Percentiles rank a stretch among this genome's conserved stretches.
These are phyloP conservation scores for Sycophila texana DNA, from an alignment of 2,888 invertebrate species.

Conservation along the genomic window DNA sequence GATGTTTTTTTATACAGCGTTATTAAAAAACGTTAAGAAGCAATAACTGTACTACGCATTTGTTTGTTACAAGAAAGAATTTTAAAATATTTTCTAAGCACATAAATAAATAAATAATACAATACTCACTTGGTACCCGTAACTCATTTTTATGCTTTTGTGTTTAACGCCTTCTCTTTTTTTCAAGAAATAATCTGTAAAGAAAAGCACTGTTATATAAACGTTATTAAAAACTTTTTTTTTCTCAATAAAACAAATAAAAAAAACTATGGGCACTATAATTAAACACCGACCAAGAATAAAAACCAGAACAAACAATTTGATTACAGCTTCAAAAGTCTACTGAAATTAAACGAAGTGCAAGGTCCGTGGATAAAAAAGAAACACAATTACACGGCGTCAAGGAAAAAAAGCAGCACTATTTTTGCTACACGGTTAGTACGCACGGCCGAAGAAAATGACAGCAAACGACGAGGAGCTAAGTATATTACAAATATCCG, in stretches of 20 bases:
- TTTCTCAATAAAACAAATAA: too few species aligned
- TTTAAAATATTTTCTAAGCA: constrained; percentile 3
- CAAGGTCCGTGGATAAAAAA: not conserved
- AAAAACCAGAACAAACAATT: too few species aligned
- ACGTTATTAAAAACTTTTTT: too few species aligned
- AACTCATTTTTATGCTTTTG: constrained; percentile 66
- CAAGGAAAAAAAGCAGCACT: too few species aligned
- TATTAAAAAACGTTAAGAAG: too few species aligned
- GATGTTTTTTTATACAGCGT: not conserved
- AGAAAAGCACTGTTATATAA: not conserved
- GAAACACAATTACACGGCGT: not conserved
- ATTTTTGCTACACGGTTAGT: constrained; percentile 37
- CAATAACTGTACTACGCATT: too few species aligned
- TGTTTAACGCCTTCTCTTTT: constrained; percentile 4
- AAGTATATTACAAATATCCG: not conserved
- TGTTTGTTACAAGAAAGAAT: not conserved
- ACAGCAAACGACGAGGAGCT: not conserved
- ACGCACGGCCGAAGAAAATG: not conserved
- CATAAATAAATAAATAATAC: constrained; percentile 24
- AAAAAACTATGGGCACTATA: too few species aligned
- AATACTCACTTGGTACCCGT: constrained; percentile 71
- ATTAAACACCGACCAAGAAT: too few species aligned
- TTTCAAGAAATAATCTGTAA: constrained; percentile 36
- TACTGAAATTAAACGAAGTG: not conserved
- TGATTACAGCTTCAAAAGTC: too few species aligned